Conservation (phyloP, 2,888 invertebrate species). For the Synergus japonicus region DNA sequence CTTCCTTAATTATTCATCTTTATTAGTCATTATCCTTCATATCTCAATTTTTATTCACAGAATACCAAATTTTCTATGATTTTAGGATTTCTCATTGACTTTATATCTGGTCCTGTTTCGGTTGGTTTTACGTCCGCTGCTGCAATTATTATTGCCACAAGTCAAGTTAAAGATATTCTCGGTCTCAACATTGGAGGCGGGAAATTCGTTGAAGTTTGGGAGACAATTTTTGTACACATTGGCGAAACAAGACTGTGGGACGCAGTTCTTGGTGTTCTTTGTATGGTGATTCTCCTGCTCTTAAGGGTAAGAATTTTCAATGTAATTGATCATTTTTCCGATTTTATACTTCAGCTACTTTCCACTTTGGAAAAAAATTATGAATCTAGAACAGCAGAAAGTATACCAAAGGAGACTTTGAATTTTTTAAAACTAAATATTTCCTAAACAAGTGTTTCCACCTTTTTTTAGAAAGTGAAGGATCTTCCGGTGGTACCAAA, state of each 20-base stretch:
- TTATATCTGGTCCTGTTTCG: slow-evolving; percentile 90
- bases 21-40: too few relatives aligned
- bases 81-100: slow-evolving; percentile 89
- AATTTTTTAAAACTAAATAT: neutral
- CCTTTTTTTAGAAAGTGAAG: slow-evolving; percentile 83
- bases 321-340: neutral
- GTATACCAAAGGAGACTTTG: too few relatives aligned
- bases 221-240: slow-evolving; percentile 85
- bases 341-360: neutral
- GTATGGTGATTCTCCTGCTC: slow-evolving; percentile 84
- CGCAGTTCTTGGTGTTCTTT: slow-evolving; percentile 83
- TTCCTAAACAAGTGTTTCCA: neutral
- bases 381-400: neutral
- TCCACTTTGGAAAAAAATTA: too few relatives aligned
- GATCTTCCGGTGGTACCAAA: slow-evolving; percentile 80
- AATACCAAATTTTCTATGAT: slow-evolving; percentile 45
- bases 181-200: slow-evolving; percentile 84
- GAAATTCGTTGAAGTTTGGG: slow-evolving; percentile 86
- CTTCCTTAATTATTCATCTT: too few relatives aligned
- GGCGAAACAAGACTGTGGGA: slow-evolving; percentile 86
- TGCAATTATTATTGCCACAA: slow-evolving; percentile 89
- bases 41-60: too few relatives aligned
- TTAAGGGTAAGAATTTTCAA: slow-evolving; percentile 81
- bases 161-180: slow-evolving; percentile 87
- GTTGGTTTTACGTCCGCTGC: slow-evolving; percentile 91